Base-by-base conservation (phyloP, 2,888 invertebrate species). In the Apeira syringaria region DNA sequence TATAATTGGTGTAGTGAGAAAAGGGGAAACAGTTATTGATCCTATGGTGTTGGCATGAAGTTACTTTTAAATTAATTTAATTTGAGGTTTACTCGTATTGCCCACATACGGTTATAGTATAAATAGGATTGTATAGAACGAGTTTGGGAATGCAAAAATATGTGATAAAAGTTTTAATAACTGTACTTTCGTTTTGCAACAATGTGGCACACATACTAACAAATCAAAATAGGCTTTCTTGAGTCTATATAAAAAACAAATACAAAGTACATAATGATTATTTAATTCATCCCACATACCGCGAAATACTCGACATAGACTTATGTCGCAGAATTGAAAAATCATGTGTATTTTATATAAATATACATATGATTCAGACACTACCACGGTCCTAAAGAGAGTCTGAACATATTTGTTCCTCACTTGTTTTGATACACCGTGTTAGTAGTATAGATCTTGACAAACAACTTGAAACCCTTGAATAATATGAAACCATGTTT, bases 1-100 rank as follows among this genome's bases (percentile, higher is more conserved):
- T 61, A 56, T 65, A 20, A 30, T 74, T 77, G 86, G 86, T 85
- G 85, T 87, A 87, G 86, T 60, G 86, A 86, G 85, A 73, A 68
- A 59, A 68, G 76, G 77, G 75, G 72, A 68, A 70, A 62, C 59
- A n/a, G 67, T 66, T 68, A 66, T 72, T 68, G 68, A 67, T 43
- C 35, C 57, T 64, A 57, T 56, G 59, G 53, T 55, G 61, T 59
- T 75, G 64, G 67, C 74, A 80, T 71, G 72, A 45, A 35, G 27
- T 35, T 33, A 29, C 12, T 13, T 17, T 33, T 37, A 8, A 29
- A 29, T 17, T 29, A 13, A 15, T 7, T 34, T 20, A 12, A 11
- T 32, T 37, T 15, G n/a, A n/a, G n/a, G n/a, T n/a, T n/a, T n/a
- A n/a, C n/a, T n/a, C n/a, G n/a, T n/a, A n/a, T n/a, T n/a, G n/a